Conservation (phyloP, 2,113 vertebrate species). For the Narcine bancroftii region DNA sequence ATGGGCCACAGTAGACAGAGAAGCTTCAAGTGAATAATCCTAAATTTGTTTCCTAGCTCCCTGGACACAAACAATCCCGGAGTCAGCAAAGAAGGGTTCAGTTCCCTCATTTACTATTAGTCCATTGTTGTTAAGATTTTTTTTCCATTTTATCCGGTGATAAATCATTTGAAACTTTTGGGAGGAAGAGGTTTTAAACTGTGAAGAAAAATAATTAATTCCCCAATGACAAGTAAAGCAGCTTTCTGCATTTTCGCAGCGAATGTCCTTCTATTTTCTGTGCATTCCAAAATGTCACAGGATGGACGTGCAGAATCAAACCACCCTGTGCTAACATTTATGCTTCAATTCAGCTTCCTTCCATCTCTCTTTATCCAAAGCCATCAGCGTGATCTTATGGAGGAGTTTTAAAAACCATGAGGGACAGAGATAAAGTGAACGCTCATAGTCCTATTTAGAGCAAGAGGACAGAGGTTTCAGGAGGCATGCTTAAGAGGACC, state of each 20-base stretch:
- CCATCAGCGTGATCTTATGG: no score
- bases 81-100: neutral
- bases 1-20: no score
- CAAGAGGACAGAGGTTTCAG: no score
- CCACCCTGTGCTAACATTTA: no score
- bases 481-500: no score
- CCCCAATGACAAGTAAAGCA: neutral
- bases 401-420: no score
- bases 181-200: conserved; percentile 26
- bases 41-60: neutral
- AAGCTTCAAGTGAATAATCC: no score
- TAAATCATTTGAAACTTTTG: conserved; percentile 8
- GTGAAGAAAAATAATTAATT: conserved; percentile 31
- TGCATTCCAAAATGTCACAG: neutral
- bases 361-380: no score
- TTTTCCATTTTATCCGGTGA: neutral
- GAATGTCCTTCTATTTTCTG: neutral
- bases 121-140: neutral
- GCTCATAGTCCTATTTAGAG: no score
- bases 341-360: no score
- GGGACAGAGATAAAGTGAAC: no score
- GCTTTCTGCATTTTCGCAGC: neutral
- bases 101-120: neutral
- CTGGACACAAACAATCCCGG: neutral
- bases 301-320: no score